phyloP scores from a whole-genome alignment of 2,113 vertebrate species.

The Zosterops hypoxanthus region DNA sequence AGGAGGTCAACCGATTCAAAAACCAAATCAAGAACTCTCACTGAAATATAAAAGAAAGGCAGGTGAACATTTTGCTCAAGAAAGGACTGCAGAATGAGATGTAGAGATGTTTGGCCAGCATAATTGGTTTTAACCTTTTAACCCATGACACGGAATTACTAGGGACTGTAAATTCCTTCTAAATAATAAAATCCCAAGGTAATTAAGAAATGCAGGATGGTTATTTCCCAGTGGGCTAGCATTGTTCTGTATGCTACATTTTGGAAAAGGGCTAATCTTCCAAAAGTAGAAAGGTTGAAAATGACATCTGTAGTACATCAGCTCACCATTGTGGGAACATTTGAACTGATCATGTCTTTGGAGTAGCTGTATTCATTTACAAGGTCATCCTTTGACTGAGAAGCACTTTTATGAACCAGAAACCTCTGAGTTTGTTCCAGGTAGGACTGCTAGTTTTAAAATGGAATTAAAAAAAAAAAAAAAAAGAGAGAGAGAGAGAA shows the following conservation, averaged over 20 bases:
- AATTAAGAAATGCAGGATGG: not conserved
- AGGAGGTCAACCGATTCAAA: not conserved
- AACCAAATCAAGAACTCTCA: not conserved
- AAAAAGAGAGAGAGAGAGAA: too few relatives aligned
- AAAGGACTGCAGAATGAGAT: not conserved
- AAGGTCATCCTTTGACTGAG: not conserved
- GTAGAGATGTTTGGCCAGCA: not conserved
- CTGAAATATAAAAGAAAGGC: not conserved
- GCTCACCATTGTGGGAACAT: not conserved
- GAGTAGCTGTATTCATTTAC: not conserved
- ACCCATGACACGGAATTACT: not conserved
- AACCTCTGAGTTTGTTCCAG: not conserved
- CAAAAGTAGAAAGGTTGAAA: not conserved
- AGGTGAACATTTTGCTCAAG: not conserved
- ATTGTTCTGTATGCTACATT: not conserved
- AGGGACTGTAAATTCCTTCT: not conserved
- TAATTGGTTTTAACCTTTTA: not conserved
- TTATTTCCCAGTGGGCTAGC: not conserved
- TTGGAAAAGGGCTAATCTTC: not conserved
- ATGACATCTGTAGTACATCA: not conserved
- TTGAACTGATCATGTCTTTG: not conserved
- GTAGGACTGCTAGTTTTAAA: not conserved
- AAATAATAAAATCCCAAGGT: fast-evolving
- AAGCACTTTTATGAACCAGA: not conserved
- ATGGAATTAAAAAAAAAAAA: not conserved